Percentiles rank a stretch among this genome's conserved stretches.
Conservation (phyloP, 2,888 invertebrate genomes). For the Isotomurus palustris region DNA sequence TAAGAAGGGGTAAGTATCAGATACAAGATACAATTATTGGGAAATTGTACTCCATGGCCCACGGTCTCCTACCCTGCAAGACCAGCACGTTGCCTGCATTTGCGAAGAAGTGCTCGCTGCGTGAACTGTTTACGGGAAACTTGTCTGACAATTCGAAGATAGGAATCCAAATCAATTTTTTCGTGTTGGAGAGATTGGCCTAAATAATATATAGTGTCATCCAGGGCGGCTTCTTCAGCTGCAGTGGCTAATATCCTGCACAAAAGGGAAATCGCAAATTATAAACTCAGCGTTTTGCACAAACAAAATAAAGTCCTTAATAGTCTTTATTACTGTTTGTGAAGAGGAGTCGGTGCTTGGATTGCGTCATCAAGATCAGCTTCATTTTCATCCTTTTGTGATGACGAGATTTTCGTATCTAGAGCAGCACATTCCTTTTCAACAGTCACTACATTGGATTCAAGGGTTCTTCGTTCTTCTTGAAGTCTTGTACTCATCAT, state of each 20-base stretch:
- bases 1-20: too few relatives aligned
- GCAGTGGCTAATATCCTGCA: slow-evolving; percentile 77
- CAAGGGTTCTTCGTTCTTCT: slow-evolving; percentile 60
- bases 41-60: neutral
- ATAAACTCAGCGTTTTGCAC: neutral
- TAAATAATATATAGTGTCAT: slow-evolving; percentile 97
- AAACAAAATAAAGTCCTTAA: neutral
- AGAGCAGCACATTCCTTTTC: slow-evolving; percentile 34
- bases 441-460: slow-evolving; percentile 34
- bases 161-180: slow-evolving; percentile 91
- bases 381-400: slow-evolving; percentile 81
- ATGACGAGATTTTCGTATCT: slow-evolving; percentile 49
- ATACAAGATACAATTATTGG: too few relatives aligned
- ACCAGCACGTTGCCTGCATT: slow-evolving; percentile 90
- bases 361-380: slow-evolving; percentile 94
- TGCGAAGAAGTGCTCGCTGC: slow-evolving; percentile 89
- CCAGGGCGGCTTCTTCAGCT: slow-evolving; percentile 95
- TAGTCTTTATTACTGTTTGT: slow-evolving; percentile 91
- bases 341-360: slow-evolving; percentile 89
- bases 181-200: slow-evolving; percentile 88
- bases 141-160: slow-evolving; percentile 92
- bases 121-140: slow-evolving; percentile 94
- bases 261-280: neutral
- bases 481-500: slow-evolving; percentile 70
- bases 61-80: slow-evolving; percentile 48